Evolutionary conservation across 2,797 vertebrate genomes (phyloP), one percentile per base, ranked within the genome.

Genomic region (Muscicapa comitata): DNA sequence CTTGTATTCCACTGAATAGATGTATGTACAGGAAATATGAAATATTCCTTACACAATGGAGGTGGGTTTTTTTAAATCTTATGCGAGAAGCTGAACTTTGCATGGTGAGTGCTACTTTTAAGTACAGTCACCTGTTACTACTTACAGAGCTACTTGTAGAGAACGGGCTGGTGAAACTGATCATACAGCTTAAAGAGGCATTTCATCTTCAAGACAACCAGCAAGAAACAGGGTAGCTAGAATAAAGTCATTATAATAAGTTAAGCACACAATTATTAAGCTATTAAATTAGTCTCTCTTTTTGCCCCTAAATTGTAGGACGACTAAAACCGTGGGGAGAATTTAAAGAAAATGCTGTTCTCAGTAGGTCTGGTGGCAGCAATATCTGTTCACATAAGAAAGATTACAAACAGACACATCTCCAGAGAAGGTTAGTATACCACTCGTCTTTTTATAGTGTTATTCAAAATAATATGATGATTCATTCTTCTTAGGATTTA

Each of bases 311-410:
- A 91, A 87, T 48, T 90, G 21, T 59, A 99, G 99, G 99, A 81
- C 99, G 99, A 94, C 98, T 99, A 91, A 99, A 99, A 96, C 98
- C 98, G 3, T 99, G 99, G 95, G 98, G 95, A 73, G 98, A 97
- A 12, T 19, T 38, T 43, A 98, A 98, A 93, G 98, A 99, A 97
- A 99, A 98, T 73, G 11, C 42, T 3, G 78, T 53, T 42, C 94
- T 31, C 23, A 97, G 91, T 91, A 98, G 97, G 63, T 95, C 97
- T 24, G 90, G 82, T 12, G 80, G 88, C 17, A 93, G 95, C 80
- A 96, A 85, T 25, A 17, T 88, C 25, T 96, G 97, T 54, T 95
- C 98, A 3, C 97, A 91, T 42, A 98, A 98, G 97, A 98, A 98
- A 85, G 98, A 97, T 55, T 99, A 98, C 94, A 99, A 99, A 96